Base-by-base conservation (phyloP, 2,797 vertebrate genomes). In the Valencia hispanica region DNA sequence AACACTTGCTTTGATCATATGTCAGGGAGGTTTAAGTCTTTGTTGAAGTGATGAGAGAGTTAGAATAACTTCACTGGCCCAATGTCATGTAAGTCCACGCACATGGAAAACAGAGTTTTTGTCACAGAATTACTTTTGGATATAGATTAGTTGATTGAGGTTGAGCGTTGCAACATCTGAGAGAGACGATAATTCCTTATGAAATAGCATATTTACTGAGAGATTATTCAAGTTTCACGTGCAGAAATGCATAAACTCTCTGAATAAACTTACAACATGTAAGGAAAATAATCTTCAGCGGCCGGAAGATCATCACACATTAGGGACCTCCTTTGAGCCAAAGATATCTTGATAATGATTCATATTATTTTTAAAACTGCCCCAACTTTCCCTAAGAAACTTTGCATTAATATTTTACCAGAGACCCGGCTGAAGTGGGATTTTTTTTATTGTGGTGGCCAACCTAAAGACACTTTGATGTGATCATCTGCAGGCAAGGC, bases 1-100 rank as follows among this genome's bases (percentile, higher is more conserved):
- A 88, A 86, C 78, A 61, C 43, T 63, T 39, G 76, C 93, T 96
- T 95, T 96, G 95, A 96, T 96, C 94, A 85, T 72, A 80, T 87
- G 89, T 92, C 88, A 85, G 90, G 85, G 87, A 89, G 82, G 14
- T 92, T 92, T 90, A 88, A 83, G 83, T 83, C 91, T 94, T 94
- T 94, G 91, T 91, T 84, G 80, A 81, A 81, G 86, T 91, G 93
- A 93, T 93, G 92, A 93, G 92, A 92, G 93, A 92, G 87, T 88
- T 88, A 86, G 88, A 91, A 88, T 88, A 86, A 86, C 85, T 86
- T 78, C 15, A 77, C 81, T 79, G 86, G 88, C 88, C 85, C 65
- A 1, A 66, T 90, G 84, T 87, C 89, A 84, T 88, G 79, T 72
- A 66, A 79, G 82, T 89, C 84, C 83, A 83, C 77, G 77, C 70